A percentile compares a stretch with the other conserved stretches of the same genome.
Conservation (phyloP, 2,797 vertebrate species). For the Eulemur mongoz region DNA sequence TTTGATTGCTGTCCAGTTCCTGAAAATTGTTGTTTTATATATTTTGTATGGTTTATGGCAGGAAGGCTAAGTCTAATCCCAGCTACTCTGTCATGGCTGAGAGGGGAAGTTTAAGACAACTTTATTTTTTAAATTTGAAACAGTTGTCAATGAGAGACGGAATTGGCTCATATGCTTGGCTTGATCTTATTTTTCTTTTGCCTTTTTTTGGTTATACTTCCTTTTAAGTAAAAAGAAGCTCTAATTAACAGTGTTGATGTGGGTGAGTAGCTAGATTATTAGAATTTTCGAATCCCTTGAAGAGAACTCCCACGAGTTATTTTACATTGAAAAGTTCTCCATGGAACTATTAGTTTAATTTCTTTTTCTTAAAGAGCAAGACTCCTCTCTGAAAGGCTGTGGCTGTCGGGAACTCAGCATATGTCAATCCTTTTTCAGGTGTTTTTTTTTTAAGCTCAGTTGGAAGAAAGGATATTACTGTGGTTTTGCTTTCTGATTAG, state of each 20-base stretch:
- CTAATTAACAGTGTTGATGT: constrained; percentile 39
- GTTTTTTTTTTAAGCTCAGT: background rate
- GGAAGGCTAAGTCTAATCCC: background rate
- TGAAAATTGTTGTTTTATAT: constrained; percentile 4
- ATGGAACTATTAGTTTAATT: constrained; percentile 42
- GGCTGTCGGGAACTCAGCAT: constrained; percentile 17
- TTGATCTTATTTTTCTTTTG: constrained; percentile 21
- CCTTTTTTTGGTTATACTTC: background rate
- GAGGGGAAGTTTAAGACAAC: background rate
- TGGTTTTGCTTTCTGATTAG: background rate
- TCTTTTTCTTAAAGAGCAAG: constrained; percentile 42
- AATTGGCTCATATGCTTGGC: background rate
- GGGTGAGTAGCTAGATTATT: constrained; percentile 31
- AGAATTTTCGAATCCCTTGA: constrained; percentile 54
- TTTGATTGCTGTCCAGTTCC: background rate
- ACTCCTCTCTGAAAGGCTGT: constrained; percentile 16
- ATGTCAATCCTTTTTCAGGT: background rate
- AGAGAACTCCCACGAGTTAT: background rate
- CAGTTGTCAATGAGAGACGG: background rate
- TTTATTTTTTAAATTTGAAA: constrained; percentile 30
- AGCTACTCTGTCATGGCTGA: background rate
- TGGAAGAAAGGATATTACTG: background rate
- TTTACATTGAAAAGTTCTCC: constrained; percentile 44
- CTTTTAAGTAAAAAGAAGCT: constrained; percentile 33
- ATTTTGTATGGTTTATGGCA: constrained; percentile 15